These are phyloP conservation scores for Brachionus plicatilis DNA, from an alignment of 1,140 invertebrate genomes.

Conservation along the genomic window DNA sequence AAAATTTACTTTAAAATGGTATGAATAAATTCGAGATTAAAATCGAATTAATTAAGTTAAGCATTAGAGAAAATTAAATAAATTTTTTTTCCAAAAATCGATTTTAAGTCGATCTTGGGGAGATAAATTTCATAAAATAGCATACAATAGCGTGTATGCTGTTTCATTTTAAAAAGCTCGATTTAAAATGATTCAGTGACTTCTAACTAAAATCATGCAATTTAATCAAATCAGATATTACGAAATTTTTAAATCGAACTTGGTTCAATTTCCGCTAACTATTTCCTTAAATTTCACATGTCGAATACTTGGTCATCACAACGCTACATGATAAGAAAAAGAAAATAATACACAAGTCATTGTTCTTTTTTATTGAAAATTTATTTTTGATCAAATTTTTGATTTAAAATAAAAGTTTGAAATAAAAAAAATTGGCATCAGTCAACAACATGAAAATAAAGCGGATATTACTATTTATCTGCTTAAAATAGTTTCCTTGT, in stretches of 20 bases:
- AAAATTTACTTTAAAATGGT: background rate
- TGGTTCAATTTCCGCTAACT: background rate
- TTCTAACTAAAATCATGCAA: background rate
- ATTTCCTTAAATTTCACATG: background rate
- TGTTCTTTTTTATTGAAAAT: background rate
- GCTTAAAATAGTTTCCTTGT: conserved; percentile 39
- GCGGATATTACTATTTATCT: conserved; percentile 41
- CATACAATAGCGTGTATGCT: background rate
- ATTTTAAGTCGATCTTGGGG: background rate
- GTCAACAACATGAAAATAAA: background rate
- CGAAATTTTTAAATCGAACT: background rate
- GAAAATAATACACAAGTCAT: background rate
- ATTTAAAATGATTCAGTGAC: background rate
- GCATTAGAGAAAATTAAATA: background rate
- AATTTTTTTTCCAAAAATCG: background rate
- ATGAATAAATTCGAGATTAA: background rate
- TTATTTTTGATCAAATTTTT: background rate
- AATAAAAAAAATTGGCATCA: background rate
- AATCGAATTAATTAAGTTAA: background rate
- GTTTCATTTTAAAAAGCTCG: background rate
- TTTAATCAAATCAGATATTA: background rate
- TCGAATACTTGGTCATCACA: background rate
- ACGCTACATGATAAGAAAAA: background rate
- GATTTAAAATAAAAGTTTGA: background rate
- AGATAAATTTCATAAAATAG: background rate